Conservation (phyloP, 2,888 invertebrate species). For the Euphydryas editha region DNA sequence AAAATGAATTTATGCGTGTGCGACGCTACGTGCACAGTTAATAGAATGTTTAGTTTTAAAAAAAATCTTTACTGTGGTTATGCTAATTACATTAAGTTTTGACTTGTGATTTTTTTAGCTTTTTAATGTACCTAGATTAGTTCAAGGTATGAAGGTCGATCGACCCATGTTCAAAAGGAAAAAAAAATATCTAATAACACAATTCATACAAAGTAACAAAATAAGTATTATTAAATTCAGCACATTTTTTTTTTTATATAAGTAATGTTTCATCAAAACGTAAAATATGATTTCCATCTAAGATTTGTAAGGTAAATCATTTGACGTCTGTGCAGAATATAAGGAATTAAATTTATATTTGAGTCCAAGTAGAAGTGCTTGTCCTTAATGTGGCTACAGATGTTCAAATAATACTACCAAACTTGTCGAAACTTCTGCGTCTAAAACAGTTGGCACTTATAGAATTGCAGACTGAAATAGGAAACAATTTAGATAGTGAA, state of each 20-base stretch:
- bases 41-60: too few relatives aligned
- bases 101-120: too few relatives aligned
- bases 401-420: slow-evolving; percentile 26
- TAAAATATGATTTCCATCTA: slow-evolving; percentile 1
- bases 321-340: slow-evolving; percentile 11
- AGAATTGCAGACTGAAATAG: slow-evolving; percentile 19
- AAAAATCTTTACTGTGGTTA: too few relatives aligned
- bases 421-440: slow-evolving; percentile 23
- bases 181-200: too few relatives aligned
- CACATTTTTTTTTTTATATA: background rate
- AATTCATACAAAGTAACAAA: too few relatives aligned
- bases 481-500: slow-evolving; percentile 17
- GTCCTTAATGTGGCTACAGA: slow-evolving; percentile 21
- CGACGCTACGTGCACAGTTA: too few relatives aligned
- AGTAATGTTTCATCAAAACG: background rate
- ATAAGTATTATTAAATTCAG: background rate
- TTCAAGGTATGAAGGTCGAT: too few relatives aligned
- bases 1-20: too few relatives aligned
- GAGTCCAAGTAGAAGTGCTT: slow-evolving; percentile 17
- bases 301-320: slow-evolving; percentile 9
- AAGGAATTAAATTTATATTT: slow-evolving; percentile 27
- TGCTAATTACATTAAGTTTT: too few relatives aligned
- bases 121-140: too few relatives aligned
- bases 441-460: slow-evolving; percentile 25
- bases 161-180: too few relatives aligned